Base-by-base conservation (phyloP, 1,140 invertebrate species). In the Pogonognathellus flavescens region DNA sequence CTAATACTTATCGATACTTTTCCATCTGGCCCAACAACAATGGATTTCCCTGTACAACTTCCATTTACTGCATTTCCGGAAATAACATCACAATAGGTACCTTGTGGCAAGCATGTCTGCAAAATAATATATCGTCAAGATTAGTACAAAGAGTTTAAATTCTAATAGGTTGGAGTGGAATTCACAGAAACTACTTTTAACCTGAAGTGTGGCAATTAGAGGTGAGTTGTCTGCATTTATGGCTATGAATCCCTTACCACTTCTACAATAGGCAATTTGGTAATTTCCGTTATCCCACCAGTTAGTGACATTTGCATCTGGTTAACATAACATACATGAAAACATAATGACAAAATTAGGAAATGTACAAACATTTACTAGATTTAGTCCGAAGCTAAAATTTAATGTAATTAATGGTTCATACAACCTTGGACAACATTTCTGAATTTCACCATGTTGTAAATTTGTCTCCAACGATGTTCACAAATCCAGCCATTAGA, bases 401-500 rank as follows among this genome's bases (percentile, higher is more conserved):
- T n/a, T n/a, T n/a, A 41, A 41, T 41, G 31, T 41, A 41, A 3
- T 1, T 41, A 41, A 41, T 41, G 31, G 2, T 41, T 41, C 6
- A 41, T 41, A 41, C 1, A 3, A 90, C 90, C 91, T 60, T 90
- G 90, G 6, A 93, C 95, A 0, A 92, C 90, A 89, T 95, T 95
- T 55, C 94, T 92, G 90, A 96, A 96, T 3, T 89, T 90, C 3
- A 95, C 94, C 96, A 97, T 97, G 85, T 95, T 94, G 89, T 91
- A 94, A 87, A 97, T 96, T 89, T 87, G 87, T 80, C 93, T 91
- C 96, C 96, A 97, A 22, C 95, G 93, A 90, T 98, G 96, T 90
- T 98, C 96, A 89, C 97, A 98, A 53, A 97, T 91, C 96, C 96
- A 98, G 1, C 95, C 95, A 89, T 94, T 94, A 0, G 92, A 93